phyloP scores from a whole-genome alignment of 2,888 invertebrate genomes.

The Kuschelorhynchus macadamiae region DNA sequence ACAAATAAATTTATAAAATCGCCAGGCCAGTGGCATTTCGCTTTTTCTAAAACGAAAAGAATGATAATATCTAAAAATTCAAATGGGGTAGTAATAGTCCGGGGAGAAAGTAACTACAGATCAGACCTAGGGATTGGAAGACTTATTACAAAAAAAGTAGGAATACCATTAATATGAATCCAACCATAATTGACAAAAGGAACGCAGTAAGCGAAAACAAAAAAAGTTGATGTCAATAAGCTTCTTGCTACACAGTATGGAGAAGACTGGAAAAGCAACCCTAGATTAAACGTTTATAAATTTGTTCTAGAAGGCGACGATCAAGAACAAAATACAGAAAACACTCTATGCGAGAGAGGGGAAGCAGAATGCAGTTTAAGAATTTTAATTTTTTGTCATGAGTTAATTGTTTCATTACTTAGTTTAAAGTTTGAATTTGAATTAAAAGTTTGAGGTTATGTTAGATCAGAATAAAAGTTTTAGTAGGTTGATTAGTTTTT shows the following conservation, averaged over 20 bases:
- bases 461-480: background rate
- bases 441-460: background rate
- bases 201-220: constrained; percentile 13
- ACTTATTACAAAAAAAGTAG: constrained; percentile 10
- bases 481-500: constrained; percentile 5
- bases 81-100: background rate
- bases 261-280: constrained; percentile 17
- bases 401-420: no score
- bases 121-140: constrained; percentile 1
- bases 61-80: no score
- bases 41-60: no score
- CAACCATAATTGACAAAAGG: constrained; percentile 14
- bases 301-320: constrained; percentile 8
- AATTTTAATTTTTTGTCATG: background rate
- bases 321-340: constrained; percentile 5
- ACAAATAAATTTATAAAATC: background rate
- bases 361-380: background rate
- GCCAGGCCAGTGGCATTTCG: constrained; percentile 3
- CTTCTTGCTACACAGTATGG: constrained; percentile 13
- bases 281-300: constrained; percentile 22
- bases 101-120: constrained; percentile 4
- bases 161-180: no score
- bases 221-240: constrained; percentile 14
- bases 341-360: constrained; percentile 5
- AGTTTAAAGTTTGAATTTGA: background rate